phyloP scores from a whole-genome alignment of 1,140 invertebrate genomes.

The Drosophila bipectinata region DNA sequence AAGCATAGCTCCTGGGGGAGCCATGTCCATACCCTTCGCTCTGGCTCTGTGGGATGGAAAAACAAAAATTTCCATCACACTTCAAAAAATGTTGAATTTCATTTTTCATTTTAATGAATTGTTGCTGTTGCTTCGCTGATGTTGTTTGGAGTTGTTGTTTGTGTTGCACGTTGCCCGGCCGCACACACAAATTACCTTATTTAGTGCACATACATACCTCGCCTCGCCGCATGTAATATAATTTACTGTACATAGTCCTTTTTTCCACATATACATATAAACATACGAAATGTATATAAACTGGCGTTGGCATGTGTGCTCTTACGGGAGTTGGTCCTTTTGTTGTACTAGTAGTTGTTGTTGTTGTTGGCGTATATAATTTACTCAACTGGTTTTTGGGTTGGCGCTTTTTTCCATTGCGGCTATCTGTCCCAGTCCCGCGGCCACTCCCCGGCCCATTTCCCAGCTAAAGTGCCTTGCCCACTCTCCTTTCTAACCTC shows the following conservation, averaged over 20 bases:
- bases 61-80: constrained; percentile 41
- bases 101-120: constrained; percentile 83
- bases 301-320: constrained; percentile 2
- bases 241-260: constrained; percentile 81
- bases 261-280: constrained; percentile 26
- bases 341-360: constrained; percentile 11
- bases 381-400: constrained; percentile 79
- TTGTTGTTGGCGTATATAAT: constrained; percentile 69
- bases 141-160: constrained; percentile 39
- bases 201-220: constrained; percentile 74
- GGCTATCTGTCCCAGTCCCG: constrained; percentile 58
- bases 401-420: constrained; percentile 61
- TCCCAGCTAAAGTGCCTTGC: constrained; percentile 18
- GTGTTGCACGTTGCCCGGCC: constrained; percentile 48
- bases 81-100: constrained; percentile 78
- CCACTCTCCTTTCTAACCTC: constrained; percentile 39
- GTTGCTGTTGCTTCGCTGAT: constrained; percentile 56
- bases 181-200: constrained; percentile 80
- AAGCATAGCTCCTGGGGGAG: neutral
- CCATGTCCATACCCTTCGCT: neutral
- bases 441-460: constrained; percentile 24
- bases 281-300: constrained; percentile 7
- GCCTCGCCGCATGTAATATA: constrained; percentile 75
- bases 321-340: constrained; percentile 28
- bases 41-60: constrained; percentile 1